phyloP scores from a whole-genome alignment of 2,888 invertebrate genomes.

The Liposcelis brunnea region DNA sequence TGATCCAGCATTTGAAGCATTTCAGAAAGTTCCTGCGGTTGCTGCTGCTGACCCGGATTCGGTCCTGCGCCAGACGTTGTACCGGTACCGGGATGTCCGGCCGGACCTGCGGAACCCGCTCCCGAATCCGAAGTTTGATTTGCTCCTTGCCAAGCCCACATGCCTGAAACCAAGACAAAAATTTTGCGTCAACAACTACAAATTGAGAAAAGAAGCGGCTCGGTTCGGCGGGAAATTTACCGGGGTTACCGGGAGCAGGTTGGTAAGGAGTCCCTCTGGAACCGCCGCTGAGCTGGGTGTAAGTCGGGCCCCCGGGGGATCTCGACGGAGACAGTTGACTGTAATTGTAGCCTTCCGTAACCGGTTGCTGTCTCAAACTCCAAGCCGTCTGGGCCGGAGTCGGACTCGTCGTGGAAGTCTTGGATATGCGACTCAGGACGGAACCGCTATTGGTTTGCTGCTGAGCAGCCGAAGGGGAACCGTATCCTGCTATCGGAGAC shows the following conservation, averaged over 20 bases:
- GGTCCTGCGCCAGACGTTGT: conserved; percentile 29
- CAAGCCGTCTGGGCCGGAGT: conserved; percentile 50
- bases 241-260: conserved; percentile 16
- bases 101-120: conserved; percentile 23
- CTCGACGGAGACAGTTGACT: conserved; percentile 61
- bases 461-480: conserved; percentile 43
- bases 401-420: conserved; percentile 49
- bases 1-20: conserved; percentile 81
- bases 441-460: conserved; percentile 29
- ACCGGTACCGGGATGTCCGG: conserved; percentile 17
- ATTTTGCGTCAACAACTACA: not conserved
- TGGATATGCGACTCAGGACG: conserved; percentile 45
- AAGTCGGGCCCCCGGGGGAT: conserved; percentile 69
- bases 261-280: conserved; percentile 33
- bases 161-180: too few species aligned
- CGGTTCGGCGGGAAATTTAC: not conserved
- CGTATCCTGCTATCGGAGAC: conserved; percentile 44
- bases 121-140: conserved; percentile 27
- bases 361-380: conserved; percentile 43
- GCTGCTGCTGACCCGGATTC: conserved; percentile 19
- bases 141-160: conserved; percentile 61
- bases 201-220: too few species aligned
- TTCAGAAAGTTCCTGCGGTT: conserved; percentile 66
- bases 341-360: conserved; percentile 52
- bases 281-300: conserved; percentile 58